Evolutionary conservation across 2,113 vertebrate genomes (phyloP).

Genomic region (Zootoca vivipara): DNA sequence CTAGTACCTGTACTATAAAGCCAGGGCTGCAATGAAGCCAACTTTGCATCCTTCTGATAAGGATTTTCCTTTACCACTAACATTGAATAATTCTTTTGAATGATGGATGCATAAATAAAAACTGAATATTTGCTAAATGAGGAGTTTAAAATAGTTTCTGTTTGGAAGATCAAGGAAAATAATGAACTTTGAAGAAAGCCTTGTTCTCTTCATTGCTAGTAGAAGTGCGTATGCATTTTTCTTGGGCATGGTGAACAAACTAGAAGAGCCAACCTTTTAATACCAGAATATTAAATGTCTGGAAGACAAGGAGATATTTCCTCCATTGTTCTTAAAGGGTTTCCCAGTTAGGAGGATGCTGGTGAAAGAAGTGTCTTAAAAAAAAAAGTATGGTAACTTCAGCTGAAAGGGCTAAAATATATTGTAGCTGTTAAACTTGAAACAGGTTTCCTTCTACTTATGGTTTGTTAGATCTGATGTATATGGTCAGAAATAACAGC

Average conservation of each 20-base stretch:
- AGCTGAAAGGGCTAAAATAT: neutral
- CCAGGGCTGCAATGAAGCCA: neutral
- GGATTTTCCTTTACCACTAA: neutral
- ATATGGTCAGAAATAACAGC: neutral
- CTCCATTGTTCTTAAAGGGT: neutral
- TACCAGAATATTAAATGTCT: neutral
- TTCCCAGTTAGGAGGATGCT: neutral
- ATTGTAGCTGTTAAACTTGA: neutral
- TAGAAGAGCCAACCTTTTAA: neutral
- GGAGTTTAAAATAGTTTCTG: neutral
- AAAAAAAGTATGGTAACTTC: neutral
- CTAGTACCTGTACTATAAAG: neutral
- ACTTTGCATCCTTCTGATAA: neutral
- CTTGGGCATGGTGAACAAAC: neutral
- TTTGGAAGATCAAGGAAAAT: too few species aligned
- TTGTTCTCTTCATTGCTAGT: neutral
- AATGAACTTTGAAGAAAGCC: neutral
- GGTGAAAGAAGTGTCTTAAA: neutral
- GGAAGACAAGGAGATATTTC: neutral
- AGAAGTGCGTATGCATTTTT: neutral
- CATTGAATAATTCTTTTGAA: neutral
- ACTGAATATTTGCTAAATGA: neutral
- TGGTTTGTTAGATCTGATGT: neutral
- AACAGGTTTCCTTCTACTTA: neutral
- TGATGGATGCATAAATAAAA: neutral